phyloP scores from a whole-genome alignment of 2,113 vertebrate species.

The Choloepus hoffmanni region DNA sequence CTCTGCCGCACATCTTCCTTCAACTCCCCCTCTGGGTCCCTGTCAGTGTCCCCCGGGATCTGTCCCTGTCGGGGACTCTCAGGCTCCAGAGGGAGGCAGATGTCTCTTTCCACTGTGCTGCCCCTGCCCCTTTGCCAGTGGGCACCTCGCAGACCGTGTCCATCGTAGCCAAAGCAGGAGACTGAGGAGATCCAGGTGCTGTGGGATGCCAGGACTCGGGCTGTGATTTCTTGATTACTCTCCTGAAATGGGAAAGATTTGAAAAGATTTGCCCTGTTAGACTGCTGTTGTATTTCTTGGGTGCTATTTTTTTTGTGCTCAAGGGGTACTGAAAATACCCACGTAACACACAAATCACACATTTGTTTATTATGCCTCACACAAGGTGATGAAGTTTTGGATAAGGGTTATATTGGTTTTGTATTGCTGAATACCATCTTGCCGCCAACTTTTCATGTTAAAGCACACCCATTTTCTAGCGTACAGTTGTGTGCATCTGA shows the following conservation, averaged over 20 bases:
- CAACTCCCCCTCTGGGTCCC: not conserved
- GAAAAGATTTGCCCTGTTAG: not conserved
- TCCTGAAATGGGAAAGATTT: accelerated
- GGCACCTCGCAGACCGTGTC: not conserved
- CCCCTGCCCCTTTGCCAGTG: not conserved
- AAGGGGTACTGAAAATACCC: no score
- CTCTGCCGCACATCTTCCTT: accelerated
- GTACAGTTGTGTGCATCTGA: no score
- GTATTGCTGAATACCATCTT: no score
- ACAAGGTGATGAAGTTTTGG: no score
- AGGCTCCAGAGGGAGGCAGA: accelerated
- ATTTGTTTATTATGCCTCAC: no score
- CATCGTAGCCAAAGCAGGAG: not conserved
- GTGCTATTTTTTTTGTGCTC: no score
- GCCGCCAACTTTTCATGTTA: no score
- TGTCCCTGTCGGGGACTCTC: accelerated
- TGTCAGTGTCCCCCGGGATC: not conserved
- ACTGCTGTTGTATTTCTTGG: not conserved
- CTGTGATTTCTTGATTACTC: accelerated
- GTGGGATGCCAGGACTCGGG: accelerated
- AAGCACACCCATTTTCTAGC: no score
- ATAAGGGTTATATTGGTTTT: no score
- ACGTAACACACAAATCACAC: no score
- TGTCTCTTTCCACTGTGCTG: accelerated
- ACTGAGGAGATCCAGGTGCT: accelerated